These are phyloP conservation scores for Patella depressa DNA, from an alignment of 2,888 invertebrate species.

Conservation along the genomic window DNA sequence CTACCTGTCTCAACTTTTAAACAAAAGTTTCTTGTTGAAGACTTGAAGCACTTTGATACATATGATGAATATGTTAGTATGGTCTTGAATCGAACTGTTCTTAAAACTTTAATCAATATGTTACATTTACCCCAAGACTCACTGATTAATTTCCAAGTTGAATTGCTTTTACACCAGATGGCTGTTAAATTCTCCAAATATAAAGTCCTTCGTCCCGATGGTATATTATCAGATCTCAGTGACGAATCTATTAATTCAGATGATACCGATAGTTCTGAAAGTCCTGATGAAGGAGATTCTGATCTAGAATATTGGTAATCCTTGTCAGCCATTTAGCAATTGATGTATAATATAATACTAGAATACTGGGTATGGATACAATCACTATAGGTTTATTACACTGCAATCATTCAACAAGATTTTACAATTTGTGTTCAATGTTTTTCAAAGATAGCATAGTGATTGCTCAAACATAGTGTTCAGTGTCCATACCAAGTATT, in stretches of 20 bases:
- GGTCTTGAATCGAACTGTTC: constrained; percentile 52
- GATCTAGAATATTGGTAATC: constrained; percentile 65
- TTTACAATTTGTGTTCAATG: no score
- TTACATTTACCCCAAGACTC: constrained; percentile 50
- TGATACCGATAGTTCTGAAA: constrained; percentile 47
- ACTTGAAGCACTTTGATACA: constrained; percentile 42
- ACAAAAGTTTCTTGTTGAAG: constrained; percentile 44
- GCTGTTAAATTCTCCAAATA: constrained; percentile 44
- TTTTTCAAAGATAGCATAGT: no score
- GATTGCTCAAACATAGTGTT: no score
- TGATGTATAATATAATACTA: no score
- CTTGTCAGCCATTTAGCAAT: no score
- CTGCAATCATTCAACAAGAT: no score
- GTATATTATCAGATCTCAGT: constrained; percentile 46
- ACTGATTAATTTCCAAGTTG: constrained; percentile 56
- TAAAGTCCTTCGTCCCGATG: constrained; percentile 50
- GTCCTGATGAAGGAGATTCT: constrained; percentile 59
- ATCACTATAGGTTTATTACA: no score
- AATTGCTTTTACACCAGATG: constrained; percentile 54
- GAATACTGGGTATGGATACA: no score
- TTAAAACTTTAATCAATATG: constrained; percentile 45
- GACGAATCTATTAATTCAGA: constrained; percentile 42
- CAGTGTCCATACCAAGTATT: no score
- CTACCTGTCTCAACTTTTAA: constrained; percentile 47
- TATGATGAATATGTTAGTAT: constrained; percentile 58